Percentiles rank a stretch among this genome's conserved stretches.
Conservation (phyloP, 2,888 invertebrate species). For the Lithophane socia region DNA sequence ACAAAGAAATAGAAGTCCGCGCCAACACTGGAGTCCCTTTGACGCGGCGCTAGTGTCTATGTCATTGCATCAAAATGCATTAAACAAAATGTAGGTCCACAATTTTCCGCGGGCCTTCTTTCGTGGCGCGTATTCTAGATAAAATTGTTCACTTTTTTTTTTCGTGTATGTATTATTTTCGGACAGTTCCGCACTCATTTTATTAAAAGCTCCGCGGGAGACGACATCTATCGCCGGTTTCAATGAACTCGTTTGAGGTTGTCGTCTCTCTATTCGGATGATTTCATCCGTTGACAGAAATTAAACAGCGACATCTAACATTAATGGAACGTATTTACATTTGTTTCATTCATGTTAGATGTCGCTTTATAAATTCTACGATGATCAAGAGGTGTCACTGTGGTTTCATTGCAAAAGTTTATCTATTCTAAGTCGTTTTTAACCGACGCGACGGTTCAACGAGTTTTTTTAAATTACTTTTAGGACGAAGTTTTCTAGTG, state of each 20-base stretch:
- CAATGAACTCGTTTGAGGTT: neutral
- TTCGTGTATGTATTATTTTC: neutral
- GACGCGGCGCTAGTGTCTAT: too few relatives aligned
- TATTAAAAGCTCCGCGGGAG: neutral
- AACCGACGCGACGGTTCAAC: too few relatives aligned
- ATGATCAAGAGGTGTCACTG: slow-evolving; percentile 59
- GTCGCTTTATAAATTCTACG: slow-evolving; percentile 18
- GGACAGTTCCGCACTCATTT: neutral
- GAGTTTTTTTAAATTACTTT: neutral
- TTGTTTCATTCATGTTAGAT: neutral
- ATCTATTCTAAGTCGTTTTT: too few relatives aligned
- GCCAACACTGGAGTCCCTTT: too few relatives aligned
- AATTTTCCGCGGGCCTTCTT: too few relatives aligned
- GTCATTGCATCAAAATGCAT: too few relatives aligned
- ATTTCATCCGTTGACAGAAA: neutral
- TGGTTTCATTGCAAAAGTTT: neutral
- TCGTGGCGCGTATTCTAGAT: too few relatives aligned
- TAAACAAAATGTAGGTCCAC: too few relatives aligned
- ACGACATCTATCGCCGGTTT: slow-evolving; percentile 29
- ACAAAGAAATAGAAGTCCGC: too few relatives aligned
- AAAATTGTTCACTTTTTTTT: neutral
- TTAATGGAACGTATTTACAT: neutral
- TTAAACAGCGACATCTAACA: neutral
- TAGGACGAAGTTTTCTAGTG: neutral
- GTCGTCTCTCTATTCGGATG: slow-evolving; percentile 2